phyloP scores from a whole-genome alignment of 64 coral and sea anemone genomes.

The Orbicella faveolata region DNA sequence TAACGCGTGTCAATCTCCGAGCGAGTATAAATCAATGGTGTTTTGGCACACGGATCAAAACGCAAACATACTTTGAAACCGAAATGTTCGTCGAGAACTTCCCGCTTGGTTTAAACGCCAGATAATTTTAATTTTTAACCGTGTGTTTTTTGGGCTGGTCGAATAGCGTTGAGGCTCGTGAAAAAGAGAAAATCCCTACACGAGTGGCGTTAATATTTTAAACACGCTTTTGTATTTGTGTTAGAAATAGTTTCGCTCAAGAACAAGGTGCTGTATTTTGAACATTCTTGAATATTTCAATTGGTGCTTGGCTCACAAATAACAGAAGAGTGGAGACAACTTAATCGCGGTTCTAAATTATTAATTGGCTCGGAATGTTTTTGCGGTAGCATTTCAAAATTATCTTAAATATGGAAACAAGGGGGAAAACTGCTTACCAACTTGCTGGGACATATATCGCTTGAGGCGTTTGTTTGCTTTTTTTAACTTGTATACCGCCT shows the following conservation, averaged over 20 bases:
- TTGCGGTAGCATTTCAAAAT: conserved; percentile 13
- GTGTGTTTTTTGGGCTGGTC: background rate
- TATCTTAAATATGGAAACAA: conserved; percentile 1
- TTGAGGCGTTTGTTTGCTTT: background rate
- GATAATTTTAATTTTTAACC: conserved; percentile 40
- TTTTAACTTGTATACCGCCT: background rate
- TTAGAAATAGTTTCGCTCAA: background rate
- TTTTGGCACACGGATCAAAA: conserved; percentile 8
- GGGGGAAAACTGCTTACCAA: background rate
- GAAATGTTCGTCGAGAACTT: background rate
- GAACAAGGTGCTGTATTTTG: background rate
- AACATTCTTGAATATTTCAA: conserved; percentile 35
- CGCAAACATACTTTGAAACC: background rate
- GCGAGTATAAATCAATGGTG: conserved; percentile 1
- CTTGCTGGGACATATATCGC: background rate
- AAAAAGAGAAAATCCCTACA: background rate
- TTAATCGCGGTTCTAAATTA: conserved; percentile 25
- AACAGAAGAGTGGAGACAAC: background rate
- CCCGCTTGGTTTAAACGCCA: background rate
- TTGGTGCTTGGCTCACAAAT: conserved; percentile 16
- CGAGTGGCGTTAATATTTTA: conserved; percentile 42
- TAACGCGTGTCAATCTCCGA: background rate
- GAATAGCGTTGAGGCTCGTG: background rate
- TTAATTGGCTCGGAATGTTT: conserved; percentile 21
- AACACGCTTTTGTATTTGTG: conserved; percentile 20